Evolutionary conservation across 2,797 vertebrate genomes (phyloP).

Genomic region (Tarsius wallacei): DNA sequence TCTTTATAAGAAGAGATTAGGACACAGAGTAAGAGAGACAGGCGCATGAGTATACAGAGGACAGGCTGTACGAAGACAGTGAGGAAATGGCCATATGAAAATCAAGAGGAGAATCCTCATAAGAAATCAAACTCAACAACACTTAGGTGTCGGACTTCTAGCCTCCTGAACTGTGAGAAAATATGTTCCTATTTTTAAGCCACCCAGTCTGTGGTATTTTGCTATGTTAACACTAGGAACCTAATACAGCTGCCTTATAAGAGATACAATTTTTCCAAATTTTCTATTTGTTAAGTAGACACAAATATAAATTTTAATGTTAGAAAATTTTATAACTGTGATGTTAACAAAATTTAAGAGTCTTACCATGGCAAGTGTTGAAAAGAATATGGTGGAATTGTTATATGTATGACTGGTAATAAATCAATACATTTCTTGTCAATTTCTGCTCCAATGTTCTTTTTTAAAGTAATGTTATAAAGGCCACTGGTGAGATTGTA

Average conservation of each 20-base stretch:
- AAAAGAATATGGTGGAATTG: background rate
- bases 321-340: background rate
- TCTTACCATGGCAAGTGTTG: background rate
- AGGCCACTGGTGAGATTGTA: too few species aligned
- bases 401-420: background rate
- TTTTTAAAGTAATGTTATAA: too few species aligned
- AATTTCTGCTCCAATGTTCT: background rate
- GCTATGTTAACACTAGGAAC: background rate
- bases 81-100: background rate
- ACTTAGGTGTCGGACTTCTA: background rate
- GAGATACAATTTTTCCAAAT: background rate
- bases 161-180: background rate
- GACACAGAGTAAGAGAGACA: background rate
- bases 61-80: background rate
- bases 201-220: background rate
- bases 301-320: background rate
- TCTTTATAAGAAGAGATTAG: background rate
- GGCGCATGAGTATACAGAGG: accelerated
- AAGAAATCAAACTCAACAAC: background rate
- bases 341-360: background rate
- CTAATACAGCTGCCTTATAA: background rate
- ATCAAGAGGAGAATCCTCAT: background rate
- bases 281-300: background rate
- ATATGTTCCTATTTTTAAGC: background rate
- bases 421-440: background rate